Evolutionary conservation across 30 jellyfish, hydroid and myxozoan genomes (phyloP).

Genomic region (Chironex yamaguchii): DNA sequence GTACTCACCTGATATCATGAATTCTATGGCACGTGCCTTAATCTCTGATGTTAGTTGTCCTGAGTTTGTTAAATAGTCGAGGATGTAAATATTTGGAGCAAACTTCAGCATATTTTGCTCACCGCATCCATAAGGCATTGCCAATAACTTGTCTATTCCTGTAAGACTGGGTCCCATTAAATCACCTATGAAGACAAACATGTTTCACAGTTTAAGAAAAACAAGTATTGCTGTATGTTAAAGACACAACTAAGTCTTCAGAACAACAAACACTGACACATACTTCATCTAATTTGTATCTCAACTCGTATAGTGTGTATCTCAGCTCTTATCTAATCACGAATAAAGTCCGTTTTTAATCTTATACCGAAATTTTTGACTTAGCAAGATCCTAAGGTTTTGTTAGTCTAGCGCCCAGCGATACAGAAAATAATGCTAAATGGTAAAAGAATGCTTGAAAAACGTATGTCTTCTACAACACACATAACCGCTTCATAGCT

Average conservation of each 20-base stretch:
- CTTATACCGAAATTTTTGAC: too few relatives aligned
- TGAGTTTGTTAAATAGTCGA: constrained; percentile 81
- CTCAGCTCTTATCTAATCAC: too few relatives aligned
- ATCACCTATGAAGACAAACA: constrained; percentile 65
- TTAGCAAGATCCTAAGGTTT: too few relatives aligned
- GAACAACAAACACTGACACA: background rate
- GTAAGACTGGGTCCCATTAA: constrained; percentile 93
- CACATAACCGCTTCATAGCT: too few relatives aligned
- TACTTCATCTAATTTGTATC: background rate
- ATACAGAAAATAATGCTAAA: too few relatives aligned
- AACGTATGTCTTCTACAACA: too few relatives aligned
- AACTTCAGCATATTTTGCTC: constrained; percentile 93
- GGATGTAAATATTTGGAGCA: constrained; percentile 88
- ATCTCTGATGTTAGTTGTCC: constrained; percentile 65
- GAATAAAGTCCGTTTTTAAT: too few relatives aligned
- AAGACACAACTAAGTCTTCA: background rate
- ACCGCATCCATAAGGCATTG: constrained; percentile 97
- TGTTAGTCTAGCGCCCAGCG: too few relatives aligned
- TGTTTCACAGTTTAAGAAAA: background rate
- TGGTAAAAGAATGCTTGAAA: too few relatives aligned
- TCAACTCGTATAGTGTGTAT: too few relatives aligned
- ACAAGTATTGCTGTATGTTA: background rate
- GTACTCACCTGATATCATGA: constrained; percentile 78
- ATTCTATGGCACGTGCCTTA: constrained; percentile 70
- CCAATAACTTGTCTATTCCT: constrained; percentile 72